Percentiles rank a stretch among this genome's conserved stretches.
Conservation (phyloP, 1,140 invertebrate species). For the Brachionus rubens region DNA sequence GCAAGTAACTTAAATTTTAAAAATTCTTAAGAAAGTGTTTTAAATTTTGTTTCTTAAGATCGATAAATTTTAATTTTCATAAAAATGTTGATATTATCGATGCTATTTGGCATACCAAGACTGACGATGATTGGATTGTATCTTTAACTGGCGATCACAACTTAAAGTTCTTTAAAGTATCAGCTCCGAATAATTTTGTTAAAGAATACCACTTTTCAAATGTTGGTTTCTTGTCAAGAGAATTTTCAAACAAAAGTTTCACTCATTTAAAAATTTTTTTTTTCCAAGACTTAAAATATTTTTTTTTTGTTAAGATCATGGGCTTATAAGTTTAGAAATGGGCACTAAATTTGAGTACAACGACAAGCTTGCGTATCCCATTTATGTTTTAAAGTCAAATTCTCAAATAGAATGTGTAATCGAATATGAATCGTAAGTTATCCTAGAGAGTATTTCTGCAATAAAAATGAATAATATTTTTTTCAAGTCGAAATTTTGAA, state of each 20-base stretch:
- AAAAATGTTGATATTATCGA: neutral
- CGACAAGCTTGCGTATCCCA: neutral
- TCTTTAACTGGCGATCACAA: neutral
- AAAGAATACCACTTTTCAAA: conserved; percentile 12
- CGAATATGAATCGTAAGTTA: conserved; percentile 2
- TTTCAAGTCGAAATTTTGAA: conserved; percentile 14
- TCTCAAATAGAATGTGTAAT: neutral
- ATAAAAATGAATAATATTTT: neutral
- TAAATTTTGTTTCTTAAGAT: neutral
- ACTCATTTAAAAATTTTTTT: neutral
- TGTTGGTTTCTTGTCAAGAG: neutral
- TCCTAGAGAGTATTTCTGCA: neutral
- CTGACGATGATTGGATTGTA: neutral
- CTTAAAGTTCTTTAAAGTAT: neutral
- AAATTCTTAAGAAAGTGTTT: no score
- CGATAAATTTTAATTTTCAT: neutral
- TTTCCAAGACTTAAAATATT: no score
- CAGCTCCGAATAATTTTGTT: neutral
- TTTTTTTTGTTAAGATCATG: neutral
- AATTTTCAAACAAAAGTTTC: neutral
- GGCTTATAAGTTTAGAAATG: neutral
- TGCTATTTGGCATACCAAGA: conserved; percentile 22
- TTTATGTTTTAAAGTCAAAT: neutral
- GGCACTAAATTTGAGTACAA: conserved; percentile 20
- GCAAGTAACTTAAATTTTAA: no score